Percentiles rank a stretch among this genome's conserved stretches.
Conservation (phyloP, 2,797 vertebrate species). For the Lerista edwardsae region DNA sequence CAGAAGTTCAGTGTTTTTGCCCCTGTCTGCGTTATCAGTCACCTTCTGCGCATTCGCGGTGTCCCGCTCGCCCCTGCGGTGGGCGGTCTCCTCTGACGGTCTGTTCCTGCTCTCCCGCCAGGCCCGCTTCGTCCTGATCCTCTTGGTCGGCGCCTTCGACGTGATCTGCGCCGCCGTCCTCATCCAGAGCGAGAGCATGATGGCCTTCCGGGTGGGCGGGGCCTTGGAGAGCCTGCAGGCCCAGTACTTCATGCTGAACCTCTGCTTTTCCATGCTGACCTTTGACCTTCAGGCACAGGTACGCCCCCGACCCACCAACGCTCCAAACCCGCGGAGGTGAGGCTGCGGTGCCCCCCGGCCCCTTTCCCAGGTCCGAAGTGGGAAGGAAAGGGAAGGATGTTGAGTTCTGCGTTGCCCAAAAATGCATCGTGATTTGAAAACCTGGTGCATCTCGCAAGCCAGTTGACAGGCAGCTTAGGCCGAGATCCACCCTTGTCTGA, state of each 20-base stretch:
- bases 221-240: slow-evolving; percentile 83
- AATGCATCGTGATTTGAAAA: too few species aligned
- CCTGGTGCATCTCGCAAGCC: too few species aligned
- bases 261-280: slow-evolving; percentile 88
- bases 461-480: too few species aligned
- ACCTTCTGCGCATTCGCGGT: too few species aligned
- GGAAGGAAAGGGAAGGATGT: too few species aligned
- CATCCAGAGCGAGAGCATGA: slow-evolving; percentile 81
- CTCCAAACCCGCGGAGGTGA: background rate
- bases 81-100: background rate
- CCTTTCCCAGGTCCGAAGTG: too few species aligned
- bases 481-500: too few species aligned
- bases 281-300: slow-evolving; percentile 91
- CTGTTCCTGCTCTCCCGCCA: slow-evolving; percentile 39
- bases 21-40: accelerated
- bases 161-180: slow-evolving; percentile 79
- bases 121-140: slow-evolving; percentile 82
- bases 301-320: background rate
- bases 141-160: slow-evolving; percentile 79
- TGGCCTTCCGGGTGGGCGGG: slow-evolving; percentile 87
- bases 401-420: too few species aligned
- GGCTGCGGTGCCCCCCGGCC: too few species aligned
- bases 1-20: too few species aligned
- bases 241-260: slow-evolving; percentile 85
- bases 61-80: too few species aligned